phyloP scores from a whole-genome alignment of 1,140 invertebrate genomes.

The Amyelois transitella region DNA sequence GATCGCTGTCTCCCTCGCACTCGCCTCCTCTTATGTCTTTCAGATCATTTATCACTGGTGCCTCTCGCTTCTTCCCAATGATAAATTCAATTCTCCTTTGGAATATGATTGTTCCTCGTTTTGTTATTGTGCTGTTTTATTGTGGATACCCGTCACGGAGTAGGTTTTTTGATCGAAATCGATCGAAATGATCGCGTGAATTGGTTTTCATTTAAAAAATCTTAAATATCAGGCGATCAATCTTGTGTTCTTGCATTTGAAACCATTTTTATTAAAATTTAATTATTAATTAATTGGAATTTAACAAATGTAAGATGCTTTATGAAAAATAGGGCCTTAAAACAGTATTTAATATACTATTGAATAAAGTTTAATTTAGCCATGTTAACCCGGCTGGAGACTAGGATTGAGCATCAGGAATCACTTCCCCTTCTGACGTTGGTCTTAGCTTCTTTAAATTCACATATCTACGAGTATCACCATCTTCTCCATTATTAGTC shows the following conservation, averaged over 20 bases:
- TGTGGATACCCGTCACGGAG: constrained; percentile 65
- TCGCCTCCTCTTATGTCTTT: constrained; percentile 21
- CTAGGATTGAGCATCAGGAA: no score
- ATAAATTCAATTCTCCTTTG: constrained; percentile 74
- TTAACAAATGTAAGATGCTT: no score
- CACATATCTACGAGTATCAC: no score
- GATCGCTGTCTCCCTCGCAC: constrained; percentile 52
- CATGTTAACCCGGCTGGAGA: no score
- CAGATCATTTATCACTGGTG: constrained; percentile 70
- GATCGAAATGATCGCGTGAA: constrained; percentile 70
- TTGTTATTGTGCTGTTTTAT: constrained; percentile 69
- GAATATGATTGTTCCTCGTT: constrained; percentile 72
- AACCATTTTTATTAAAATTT: neutral
- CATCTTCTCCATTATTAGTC: no score
- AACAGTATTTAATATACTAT: no score
- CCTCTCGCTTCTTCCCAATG: constrained; percentile 68
- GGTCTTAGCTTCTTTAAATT: no score
- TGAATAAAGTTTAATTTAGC: no score
- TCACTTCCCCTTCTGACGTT: no score
- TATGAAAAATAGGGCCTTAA: no score
- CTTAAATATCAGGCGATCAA: constrained; percentile 50
- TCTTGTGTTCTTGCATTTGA: constrained; percentile 25
- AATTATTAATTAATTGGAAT: no score
- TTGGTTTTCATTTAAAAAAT: constrained; percentile 70
- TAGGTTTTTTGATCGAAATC: constrained; percentile 68